Base-by-base conservation (phyloP, 2,113 vertebrate species). In the Ia io region DNA sequence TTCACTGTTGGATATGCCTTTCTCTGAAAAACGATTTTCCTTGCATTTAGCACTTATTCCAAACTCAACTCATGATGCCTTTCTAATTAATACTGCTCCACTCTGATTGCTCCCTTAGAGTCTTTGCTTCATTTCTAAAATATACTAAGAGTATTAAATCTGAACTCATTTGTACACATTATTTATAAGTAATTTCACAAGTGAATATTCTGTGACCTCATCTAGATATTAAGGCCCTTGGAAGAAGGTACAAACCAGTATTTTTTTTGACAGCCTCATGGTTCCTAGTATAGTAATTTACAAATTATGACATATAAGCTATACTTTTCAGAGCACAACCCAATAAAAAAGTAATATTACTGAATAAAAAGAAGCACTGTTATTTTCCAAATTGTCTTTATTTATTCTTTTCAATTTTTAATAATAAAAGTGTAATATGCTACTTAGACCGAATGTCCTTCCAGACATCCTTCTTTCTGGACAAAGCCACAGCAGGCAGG, bases 101-200 rank as follows among this genome's bases (percentile, higher is more conserved):
- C 37, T 86, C 30, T 73, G 32, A 56, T 73, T 87, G 11, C 10
- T 78, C 32, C 10, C 51, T 70, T 63, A 61, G 8, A 70, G 49
- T 83, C 7, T n/a, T 16, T 76, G 18, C 13, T 84, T 88, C 37
- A 63, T 70, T 76, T 77, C 51, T 65, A 22, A 96, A 80, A 82
- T 82, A 6, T 37, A 63, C 30, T 63, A 49, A 82, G 18, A 37
- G 18, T 71, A 84, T 59, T 85, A 80, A 47, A 65, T 77, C 14
- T 51, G 35, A 88, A 82, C 37, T 90, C 6, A 89, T 76, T 51
- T 82, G 59, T 89, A 94, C 85, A 86, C 61, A 92, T 10, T 77
- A 25, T 89, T 85, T n/a, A 28, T 70, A 90, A 88, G 32, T 76
- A 77, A 86, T 82, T 89, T 88, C 37, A 79, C 17, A 88, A n/a